Evolutionary conservation across 2,888 invertebrate species (phyloP).

Genomic region (Stenoptilia bipunctidactyla): DNA sequence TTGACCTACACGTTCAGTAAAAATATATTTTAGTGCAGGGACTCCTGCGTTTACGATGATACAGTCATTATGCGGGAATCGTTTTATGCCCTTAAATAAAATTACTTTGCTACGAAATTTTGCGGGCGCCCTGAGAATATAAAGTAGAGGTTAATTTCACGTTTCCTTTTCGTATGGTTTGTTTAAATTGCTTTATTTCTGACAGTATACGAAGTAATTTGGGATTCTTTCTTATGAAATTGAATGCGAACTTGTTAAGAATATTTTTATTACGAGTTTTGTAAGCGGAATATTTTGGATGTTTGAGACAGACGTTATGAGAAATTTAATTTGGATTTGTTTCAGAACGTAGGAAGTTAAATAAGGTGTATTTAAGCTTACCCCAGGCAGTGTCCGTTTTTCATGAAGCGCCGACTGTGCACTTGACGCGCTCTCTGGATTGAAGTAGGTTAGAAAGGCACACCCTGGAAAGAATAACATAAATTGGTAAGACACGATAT

Average conservation of each 20-base stretch:
- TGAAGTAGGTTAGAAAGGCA: constrained; percentile 98
- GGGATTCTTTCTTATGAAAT: constrained; percentile 1
- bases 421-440: constrained; percentile 93
- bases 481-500: too few relatives aligned
- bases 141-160: constrained; percentile 29
- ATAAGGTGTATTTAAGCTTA: constrained; percentile 69
- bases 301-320: neutral
- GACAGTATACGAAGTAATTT: neutral
- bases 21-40: constrained; percentile 1
- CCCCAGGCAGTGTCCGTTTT: constrained; percentile 98
- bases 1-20: neutral
- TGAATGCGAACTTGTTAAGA: neutral
- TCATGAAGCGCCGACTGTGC: constrained; percentile 96
- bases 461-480: constrained; percentile 87
- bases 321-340: neutral
- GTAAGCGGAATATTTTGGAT: neutral
- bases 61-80: constrained; percentile 38
- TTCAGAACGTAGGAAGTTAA: neutral
- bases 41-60: constrained; percentile 29
- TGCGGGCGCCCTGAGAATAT: constrained; percentile 28
- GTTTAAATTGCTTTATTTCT: constrained; percentile 20
- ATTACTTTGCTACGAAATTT: constrained; percentile 30
- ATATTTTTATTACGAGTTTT: neutral
- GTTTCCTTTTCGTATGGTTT: constrained; percentile 22
- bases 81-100: constrained; percentile 48